Evolutionary conservation across 1,140 invertebrate species (phyloP).

Genomic region (Cecropterus lyciades): DNA sequence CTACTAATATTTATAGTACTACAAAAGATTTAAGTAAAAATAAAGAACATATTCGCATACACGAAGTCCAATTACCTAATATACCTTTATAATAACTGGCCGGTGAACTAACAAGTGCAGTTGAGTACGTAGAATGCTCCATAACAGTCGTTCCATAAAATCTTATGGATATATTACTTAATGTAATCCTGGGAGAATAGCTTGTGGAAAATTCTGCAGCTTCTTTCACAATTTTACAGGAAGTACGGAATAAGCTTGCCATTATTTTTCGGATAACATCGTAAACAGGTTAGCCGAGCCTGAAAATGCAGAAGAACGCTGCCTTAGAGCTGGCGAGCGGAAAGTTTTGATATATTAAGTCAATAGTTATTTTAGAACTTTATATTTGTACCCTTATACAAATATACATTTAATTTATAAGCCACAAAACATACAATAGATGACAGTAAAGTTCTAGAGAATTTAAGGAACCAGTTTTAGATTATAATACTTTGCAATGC

Average conservation of each 20-base stretch:
- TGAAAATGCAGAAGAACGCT: conserved; percentile 16
- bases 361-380: background rate
- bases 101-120: background rate
- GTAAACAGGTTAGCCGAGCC: conserved; percentile 19
- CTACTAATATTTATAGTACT: no score
- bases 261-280: conserved; percentile 26
- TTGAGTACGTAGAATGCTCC: conserved; percentile 1
- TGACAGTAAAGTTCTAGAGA: no score
- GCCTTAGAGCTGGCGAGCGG: background rate
- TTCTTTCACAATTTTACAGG: conserved; percentile 24
- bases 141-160: conserved; percentile 10
- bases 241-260: conserved; percentile 19
- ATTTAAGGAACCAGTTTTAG: no score
- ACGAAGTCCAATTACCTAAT: background rate
- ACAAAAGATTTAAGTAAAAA: no score
- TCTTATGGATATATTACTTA: conserved; percentile 22
- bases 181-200: conserved; percentile 18
- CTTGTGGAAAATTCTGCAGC: conserved; percentile 17
- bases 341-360: conserved; percentile 7
- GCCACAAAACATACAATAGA: no score
- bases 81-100: background rate
- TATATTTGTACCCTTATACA: background rate
- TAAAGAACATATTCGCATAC: no score
- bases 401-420: background rate
- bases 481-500: no score